Percentiles rank a stretch among this genome's conserved stretches.
Conservation (phyloP, 2,797 vertebrate species). For the Apodemus agrarius region DNA sequence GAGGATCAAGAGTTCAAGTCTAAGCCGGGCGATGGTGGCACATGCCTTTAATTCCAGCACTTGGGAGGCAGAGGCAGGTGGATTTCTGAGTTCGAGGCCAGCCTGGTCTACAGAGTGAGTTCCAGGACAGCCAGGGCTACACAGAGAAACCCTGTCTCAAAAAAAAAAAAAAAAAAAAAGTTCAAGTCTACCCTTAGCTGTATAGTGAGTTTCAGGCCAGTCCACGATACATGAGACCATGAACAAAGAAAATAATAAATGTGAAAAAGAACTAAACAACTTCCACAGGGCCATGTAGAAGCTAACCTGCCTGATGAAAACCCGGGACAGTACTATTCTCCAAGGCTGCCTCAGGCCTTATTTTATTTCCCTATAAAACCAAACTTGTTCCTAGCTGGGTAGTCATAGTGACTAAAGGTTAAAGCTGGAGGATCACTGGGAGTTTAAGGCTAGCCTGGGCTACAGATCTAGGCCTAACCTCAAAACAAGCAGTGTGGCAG, state of each 20-base stretch:
- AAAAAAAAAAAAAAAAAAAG: too few species aligned
- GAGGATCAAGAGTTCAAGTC: not conserved
- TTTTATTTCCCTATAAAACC: conserved; percentile 28
- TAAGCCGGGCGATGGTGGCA: too few species aligned
- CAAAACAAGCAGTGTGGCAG: not conserved
- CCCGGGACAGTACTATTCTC: not conserved
- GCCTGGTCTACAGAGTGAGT: too few species aligned
- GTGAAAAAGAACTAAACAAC: not conserved
- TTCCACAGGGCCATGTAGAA: not conserved
- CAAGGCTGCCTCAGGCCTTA: not conserved
- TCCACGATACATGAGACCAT: not conserved
- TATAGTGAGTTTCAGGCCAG: not conserved
- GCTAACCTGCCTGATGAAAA: not conserved
- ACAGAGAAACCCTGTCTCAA: too few species aligned
- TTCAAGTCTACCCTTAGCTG: not conserved
- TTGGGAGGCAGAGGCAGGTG: too few species aligned
- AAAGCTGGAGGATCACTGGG: not conserved
- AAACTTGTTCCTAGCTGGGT: not conserved
- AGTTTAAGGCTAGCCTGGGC: not conserved
- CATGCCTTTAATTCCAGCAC: too few species aligned
- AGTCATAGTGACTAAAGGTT: not conserved
- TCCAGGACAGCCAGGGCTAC: too few species aligned
- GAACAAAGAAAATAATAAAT: not conserved
- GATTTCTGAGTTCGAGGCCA: too few species aligned
- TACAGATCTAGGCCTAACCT: not conserved